Percentiles rank a stretch among this genome's conserved stretches.
phyloP scores from a whole-genome alignment of 2,113 vertebrate species.

The Ctenomys sociabilis region DNA sequence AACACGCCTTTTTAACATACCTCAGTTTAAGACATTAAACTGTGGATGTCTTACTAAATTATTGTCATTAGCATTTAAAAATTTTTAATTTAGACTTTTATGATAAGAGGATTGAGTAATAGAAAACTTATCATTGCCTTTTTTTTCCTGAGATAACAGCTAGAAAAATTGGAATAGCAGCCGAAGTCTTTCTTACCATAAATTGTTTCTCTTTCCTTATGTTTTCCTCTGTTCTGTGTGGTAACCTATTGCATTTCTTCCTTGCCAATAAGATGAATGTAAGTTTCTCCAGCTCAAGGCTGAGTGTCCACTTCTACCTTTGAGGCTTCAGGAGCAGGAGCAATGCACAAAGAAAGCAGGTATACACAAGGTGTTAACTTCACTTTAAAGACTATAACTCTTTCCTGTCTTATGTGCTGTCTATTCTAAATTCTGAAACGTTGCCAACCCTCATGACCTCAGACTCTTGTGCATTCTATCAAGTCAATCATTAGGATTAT shows the following conservation, averaged over 20 bases:
- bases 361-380: not conserved
- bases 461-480: not conserved
- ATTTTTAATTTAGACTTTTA: not conserved
- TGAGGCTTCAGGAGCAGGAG: not conserved
- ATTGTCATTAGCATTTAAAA: not conserved
- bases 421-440: not conserved
- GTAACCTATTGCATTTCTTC: not conserved
- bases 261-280: not conserved
- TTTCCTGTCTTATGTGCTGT: not conserved
- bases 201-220: not conserved
- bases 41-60: not conserved
- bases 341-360: not conserved
- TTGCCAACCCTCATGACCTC: not conserved
- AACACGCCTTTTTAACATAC: not conserved
- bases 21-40: not conserved
- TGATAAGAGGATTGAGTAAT: not conserved
- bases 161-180: not conserved
- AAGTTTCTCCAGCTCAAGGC: not conserved
- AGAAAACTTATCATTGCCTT: not conserved
- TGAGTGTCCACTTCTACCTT: not conserved
- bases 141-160: not conserved
- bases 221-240: not conserved
- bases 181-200: not conserved
- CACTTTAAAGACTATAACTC: not conserved
- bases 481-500: not conserved